Evolutionary conservation across 2,888 invertebrate species (phyloP).

Genomic region (Hermodice carunculata): DNA sequence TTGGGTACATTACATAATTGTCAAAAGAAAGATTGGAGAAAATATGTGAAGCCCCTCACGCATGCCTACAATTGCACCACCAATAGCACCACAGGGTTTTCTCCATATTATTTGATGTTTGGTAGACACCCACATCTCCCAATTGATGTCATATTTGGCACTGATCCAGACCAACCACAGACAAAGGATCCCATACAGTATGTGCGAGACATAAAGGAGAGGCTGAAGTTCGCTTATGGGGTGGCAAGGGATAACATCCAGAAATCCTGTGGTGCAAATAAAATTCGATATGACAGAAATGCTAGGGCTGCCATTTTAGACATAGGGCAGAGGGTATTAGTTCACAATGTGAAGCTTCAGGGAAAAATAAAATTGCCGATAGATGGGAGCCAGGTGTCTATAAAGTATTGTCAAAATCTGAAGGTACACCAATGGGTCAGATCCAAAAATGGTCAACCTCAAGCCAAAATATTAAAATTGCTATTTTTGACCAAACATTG

Average conservation of each 20-base stretch:
- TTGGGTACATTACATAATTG: slow-evolving; percentile 24
- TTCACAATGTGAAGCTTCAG: slow-evolving; percentile 15
- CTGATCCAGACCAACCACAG: too few species aligned
- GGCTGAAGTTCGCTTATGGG: slow-evolving; percentile 16
- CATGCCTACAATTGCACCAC: slow-evolving; percentile 29
- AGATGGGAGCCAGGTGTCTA: slow-evolving; percentile 14
- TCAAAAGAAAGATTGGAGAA: slow-evolving; percentile 31
- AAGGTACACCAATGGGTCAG: too few species aligned
- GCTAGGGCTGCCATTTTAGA: slow-evolving; percentile 19
- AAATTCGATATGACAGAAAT: slow-evolving; percentile 19
- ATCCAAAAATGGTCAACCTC: too few species aligned
- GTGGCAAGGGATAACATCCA: not conserved
- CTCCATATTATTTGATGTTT: slow-evolving; percentile 31
- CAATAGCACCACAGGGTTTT: slow-evolving; percentile 22
- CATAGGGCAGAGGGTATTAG: slow-evolving; percentile 22
- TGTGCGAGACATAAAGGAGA: slow-evolving; percentile 11
- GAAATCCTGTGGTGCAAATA: slow-evolving; percentile 12
- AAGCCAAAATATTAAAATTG: too few species aligned
- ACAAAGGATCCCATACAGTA: not conserved
- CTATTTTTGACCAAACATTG: too few species aligned
- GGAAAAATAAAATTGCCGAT: slow-evolving; percentile 30
- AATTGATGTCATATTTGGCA: slow-evolving; percentile 17
- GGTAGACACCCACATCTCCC: slow-evolving; percentile 22
- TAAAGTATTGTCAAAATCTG: too few species aligned
- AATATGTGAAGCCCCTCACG: slow-evolving; percentile 14